Base-by-base conservation (phyloP, 2,797 vertebrate species). In the Ctenochaetus hawaiiensis region DNA sequence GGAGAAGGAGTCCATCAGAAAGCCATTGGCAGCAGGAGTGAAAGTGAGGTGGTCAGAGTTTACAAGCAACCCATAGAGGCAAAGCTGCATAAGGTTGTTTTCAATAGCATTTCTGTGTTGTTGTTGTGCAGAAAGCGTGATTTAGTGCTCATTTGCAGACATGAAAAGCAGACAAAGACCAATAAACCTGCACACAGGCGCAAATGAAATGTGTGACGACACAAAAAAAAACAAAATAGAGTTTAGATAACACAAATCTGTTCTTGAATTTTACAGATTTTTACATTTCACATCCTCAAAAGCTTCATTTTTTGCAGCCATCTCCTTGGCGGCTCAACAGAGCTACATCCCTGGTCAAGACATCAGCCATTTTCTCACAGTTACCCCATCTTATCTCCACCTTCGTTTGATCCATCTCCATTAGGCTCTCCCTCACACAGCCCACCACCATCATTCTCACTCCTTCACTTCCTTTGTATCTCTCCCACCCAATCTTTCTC, bases 1-100 rank as follows among this genome's bases (percentile, higher is more conserved):
- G 84, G 82, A 84, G 84, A 75, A 80, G 88, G 89, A 94, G 93
- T 95, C 92, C 91, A 94, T 95, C 92, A 92, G 93, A 94, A 93
- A 94, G 80, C 81, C 88, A 92, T 92, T 85, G 92, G 89, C 81
- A 73, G 83, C 78, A 73, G 79, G 80, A 84, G 71, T 77, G 83
- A 83, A 80, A 72, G 86, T 81, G 85, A 86, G 65, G 81, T 53
- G 47, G 88, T 84, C 70, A 44, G 60, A 68, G 67, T 75, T 69
- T 56, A 71, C 66, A 30, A 66, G 77, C 57, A 54, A 86, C 85
- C 30, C 30, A 5, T 3, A 34, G 30, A 79, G 73, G 79, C 45
- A 41, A 67, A 79, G 75, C 53, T 61, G 67, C 69, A 75, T 43
- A 37, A 65, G 37, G 57, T 23, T 53, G 45, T 66, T 64, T 65